A percentile compares a stretch with the other conserved stretches of the same genome.
These are phyloP conservation scores for Mesoclemmys tuberculata DNA, from an alignment of 2,113 vertebrate genomes.

Conservation along the genomic window DNA sequence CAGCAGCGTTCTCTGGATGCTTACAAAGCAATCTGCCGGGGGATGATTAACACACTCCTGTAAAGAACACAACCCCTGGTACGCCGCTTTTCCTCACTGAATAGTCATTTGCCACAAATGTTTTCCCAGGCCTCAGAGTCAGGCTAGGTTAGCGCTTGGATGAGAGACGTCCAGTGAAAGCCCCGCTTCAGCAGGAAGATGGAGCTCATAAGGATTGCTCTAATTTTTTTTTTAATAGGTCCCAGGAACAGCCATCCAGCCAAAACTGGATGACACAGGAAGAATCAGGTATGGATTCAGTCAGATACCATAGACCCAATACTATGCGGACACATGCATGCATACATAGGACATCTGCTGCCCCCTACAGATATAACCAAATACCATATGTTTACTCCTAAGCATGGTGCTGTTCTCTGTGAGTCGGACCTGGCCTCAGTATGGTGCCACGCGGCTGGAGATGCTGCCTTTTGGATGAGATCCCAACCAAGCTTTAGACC, in stretches of 20 bases:
- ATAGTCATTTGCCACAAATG: neutral
- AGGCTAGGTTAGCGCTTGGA: neutral
- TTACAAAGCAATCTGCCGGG: neutral
- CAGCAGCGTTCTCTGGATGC: neutral
- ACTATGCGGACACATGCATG: neutral
- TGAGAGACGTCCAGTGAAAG: rapidly evolving
- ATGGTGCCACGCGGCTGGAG: neutral
- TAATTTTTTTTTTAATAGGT: neutral
- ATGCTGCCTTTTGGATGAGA: neutral
- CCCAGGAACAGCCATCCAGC: neutral
- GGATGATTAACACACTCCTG: rapidly evolving
- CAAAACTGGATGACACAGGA: neutral
- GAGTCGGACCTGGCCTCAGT: no score
- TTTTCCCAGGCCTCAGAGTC: rapidly evolving
- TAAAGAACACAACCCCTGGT: neutral
- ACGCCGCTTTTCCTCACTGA: neutral
- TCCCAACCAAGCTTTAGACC: neutral
- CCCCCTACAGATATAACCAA: neutral
- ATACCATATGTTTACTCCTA: neutral
- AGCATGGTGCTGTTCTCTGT: no score
- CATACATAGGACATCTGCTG: neutral
- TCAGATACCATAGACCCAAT: neutral
- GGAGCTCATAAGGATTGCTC: neutral
- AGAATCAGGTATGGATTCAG: neutral
- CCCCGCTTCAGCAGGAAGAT: neutral